Evolutionary conservation across 2,113 vertebrate species (phyloP), one percentile per base, ranked within the genome.

Genomic region (Myrmophylax atrothorax): DNA sequence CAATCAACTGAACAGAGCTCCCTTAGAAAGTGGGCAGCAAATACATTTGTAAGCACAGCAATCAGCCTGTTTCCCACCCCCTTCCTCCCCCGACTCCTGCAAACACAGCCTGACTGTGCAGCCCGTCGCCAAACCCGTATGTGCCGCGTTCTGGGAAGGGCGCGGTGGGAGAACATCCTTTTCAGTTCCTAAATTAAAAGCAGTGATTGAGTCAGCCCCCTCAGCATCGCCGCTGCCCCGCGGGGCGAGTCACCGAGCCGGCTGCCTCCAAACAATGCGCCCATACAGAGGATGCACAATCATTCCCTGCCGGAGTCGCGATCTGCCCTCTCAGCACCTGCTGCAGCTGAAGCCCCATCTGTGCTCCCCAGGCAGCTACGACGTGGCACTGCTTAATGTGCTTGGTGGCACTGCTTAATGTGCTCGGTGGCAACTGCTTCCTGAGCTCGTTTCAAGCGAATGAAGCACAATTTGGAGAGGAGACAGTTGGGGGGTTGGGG

Each of bases 301-400:
- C 49, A 92, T 90, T 93, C 84, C 63, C 90, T 83, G 93, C 59
- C 47, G 85, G 87, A 97, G 50, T 69, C 91, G 87, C 38, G 86
- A 91, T 96, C 68, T 95, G 70, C 90, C 93, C 86, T 80, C 79
- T 47, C 33, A 3, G 93, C 96, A 97, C 96, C 95, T 97, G 97
- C 97, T 88, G 93, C 96, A 96, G 96, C 96, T 97, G 97, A 94
- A 91, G 79, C 44, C 38, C 95, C 96, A 97, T 97, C 97, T 96
- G 94, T 93, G 96, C 80, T 96, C 94, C 70, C 93, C 7, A 5
- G 92, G 87, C 94, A 91, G 69, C 88, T n/a, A 28, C 0, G 4
- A 84, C 89, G 50, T 29, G 76, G 38, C 82, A 42, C 59, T 40
- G 37, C 93, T 90, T 94, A 73, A 94, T 93, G 88, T 79, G 93